These are phyloP conservation scores for Lineus longissimus DNA, from an alignment of 1,140 invertebrate species.

Conservation along the genomic window DNA sequence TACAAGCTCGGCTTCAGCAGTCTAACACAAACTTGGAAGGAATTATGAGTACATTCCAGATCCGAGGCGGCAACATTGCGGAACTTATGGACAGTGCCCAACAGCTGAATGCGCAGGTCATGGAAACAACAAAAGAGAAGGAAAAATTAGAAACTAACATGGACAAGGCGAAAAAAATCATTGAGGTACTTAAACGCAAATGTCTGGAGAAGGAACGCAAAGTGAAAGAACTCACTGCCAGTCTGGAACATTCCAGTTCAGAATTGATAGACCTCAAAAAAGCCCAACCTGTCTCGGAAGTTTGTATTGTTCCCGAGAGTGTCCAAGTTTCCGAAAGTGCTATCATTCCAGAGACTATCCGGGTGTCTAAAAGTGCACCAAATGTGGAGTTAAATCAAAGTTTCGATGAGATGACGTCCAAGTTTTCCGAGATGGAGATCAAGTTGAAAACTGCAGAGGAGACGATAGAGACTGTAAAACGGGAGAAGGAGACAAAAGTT, in stretches of 20 bases:
- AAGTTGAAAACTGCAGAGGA: conserved; percentile 1
- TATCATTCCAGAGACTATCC: no score
- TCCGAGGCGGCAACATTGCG: background rate
- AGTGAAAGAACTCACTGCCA: background rate
- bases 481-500: conserved; percentile 9
- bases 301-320: no score
- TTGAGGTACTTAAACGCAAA: background rate
- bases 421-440: conserved; percentile 2
- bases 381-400: background rate
- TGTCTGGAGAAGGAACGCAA: conserved; percentile 5
- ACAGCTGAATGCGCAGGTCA: background rate
- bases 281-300: no score
- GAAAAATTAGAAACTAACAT: background rate
- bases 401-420: background rate
- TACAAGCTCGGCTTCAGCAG: background rate
- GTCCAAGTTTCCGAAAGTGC: no score
- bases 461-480: background rate
- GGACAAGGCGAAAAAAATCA: conserved; percentile 2
- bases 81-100: background rate
- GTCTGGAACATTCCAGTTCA: background rate
- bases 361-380: no score
- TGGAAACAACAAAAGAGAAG: background rate
- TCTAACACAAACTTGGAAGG: background rate
- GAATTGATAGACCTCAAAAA: background rate
- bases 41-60: background rate